Conservation (phyloP, 1,140 invertebrate species). For the Eumaeus atala region DNA sequence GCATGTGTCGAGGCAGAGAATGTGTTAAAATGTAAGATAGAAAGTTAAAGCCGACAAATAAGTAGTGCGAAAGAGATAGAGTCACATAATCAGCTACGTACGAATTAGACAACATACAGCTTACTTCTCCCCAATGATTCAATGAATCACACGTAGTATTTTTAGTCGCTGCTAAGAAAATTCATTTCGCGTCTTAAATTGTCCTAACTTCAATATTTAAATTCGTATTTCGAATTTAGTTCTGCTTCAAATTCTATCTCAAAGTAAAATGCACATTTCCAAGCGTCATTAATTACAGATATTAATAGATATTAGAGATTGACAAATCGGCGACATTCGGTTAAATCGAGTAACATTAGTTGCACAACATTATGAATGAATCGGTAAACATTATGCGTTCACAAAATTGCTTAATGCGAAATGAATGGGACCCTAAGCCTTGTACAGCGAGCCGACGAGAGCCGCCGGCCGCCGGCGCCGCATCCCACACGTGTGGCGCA, state of each 20-base stretch:
- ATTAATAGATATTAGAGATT: constrained; percentile 16
- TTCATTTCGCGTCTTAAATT: background rate
- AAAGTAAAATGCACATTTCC: background rate
- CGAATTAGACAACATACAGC: constrained; percentile 35
- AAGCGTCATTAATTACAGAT: background rate
- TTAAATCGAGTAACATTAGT: constrained; percentile 30
- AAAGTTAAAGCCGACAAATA: constrained; percentile 39
- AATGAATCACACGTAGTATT: constrained; percentile 42
- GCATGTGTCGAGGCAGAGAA: constrained; percentile 42
- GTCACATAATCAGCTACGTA: constrained; percentile 35
- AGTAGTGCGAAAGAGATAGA: constrained; percentile 42
- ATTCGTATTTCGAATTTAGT: background rate
- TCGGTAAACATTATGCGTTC: constrained; percentile 59
- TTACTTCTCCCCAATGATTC: constrained; percentile 52
- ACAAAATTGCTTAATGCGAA: constrained; percentile 68
- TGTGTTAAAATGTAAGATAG: constrained; percentile 34
- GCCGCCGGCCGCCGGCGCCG: constrained; percentile 53
- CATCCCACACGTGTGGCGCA: constrained; percentile 69
- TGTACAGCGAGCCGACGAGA: constrained; percentile 42
- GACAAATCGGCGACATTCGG: constrained; percentile 26
- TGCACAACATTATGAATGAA: constrained; percentile 62
- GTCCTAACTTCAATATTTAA: background rate
- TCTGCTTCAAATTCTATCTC: background rate
- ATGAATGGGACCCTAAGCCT: constrained; percentile 66
- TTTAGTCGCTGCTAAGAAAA: constrained; percentile 42